Percentiles rank a stretch among this genome's conserved stretches.
Conservation (phyloP, 2,797 vertebrate species). For the Myioborus miniatus region DNA sequence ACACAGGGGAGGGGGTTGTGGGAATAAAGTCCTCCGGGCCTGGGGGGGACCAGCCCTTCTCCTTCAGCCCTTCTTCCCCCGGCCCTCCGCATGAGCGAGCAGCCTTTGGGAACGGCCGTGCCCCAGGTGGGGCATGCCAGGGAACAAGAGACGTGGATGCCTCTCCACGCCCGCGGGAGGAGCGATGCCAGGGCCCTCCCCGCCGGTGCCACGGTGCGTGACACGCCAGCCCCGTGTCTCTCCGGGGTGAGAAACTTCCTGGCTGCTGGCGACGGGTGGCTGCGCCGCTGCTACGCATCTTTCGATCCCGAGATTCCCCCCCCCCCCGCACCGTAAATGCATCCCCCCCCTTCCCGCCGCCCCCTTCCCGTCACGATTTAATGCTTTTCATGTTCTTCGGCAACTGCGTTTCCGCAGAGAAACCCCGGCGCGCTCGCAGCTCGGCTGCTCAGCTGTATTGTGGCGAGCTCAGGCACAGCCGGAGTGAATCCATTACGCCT, state of each 20-base stretch:
- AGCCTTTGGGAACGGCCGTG: not conserved
- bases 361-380: constrained; percentile 63
- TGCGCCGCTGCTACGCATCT: not conserved
- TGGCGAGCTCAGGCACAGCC: constrained; percentile 63
- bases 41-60: too few relatives aligned
- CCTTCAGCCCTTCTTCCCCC: too few relatives aligned
- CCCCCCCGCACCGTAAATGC: not conserved
- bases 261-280: not conserved
- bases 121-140: not conserved
- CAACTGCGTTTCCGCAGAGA: constrained; percentile 74
- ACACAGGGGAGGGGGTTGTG: not conserved
- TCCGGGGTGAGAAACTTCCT: not conserved
- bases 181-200: not conserved
- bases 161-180: not conserved
- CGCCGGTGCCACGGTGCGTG: not conserved
- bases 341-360: constrained; percentile 7
- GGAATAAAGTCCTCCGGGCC: not conserved
- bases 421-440: constrained; percentile 70
- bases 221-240: not conserved
- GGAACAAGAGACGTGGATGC: not conserved
- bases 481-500: constrained; percentile 74
- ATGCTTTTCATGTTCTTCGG: constrained; percentile 73
- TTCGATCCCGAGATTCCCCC: not conserved
- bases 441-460: constrained; percentile 73
- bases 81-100: not conserved